These are phyloP conservation scores for Tachuris rubrigastra DNA, from an alignment of 2,113 vertebrate species.

Conservation along the genomic window DNA sequence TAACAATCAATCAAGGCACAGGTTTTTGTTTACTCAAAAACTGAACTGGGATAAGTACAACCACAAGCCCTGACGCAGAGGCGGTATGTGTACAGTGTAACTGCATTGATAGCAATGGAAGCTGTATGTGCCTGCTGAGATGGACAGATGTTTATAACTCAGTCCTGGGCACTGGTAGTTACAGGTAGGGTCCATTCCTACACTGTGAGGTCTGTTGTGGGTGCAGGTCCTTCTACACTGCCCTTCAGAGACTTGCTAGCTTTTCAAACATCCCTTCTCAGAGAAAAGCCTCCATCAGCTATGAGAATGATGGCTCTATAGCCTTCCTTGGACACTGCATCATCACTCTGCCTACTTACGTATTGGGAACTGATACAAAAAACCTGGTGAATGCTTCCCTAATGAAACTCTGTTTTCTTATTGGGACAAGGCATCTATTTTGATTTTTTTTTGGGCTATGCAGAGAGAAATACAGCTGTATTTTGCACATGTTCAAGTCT, in stretches of 20 bases:
- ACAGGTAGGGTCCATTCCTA: neutral
- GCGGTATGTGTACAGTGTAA: neutral
- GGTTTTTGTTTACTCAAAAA: neutral
- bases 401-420: neutral
- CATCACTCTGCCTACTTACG: neutral
- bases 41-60: neutral
- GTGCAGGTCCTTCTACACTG: neutral
- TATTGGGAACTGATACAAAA: neutral
- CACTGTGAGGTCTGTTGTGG: rapidly evolving
- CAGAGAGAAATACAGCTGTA: neutral
- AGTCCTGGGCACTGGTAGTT: neutral
- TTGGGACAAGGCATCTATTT: neutral
- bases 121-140: neutral
- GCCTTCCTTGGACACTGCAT: neutral
- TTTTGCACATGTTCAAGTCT: neutral
- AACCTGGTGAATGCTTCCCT: neutral
- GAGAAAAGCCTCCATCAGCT: neutral
- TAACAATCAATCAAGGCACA: neutral
- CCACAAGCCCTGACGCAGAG: neutral
- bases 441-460: neutral
- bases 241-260: neutral
- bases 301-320: neutral
- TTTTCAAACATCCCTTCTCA: neutral
- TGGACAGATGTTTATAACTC: neutral
- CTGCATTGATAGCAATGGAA: neutral